These are phyloP conservation scores for Nicator chloris DNA, from an alignment of 2,113 vertebrate genomes.

Conservation along the genomic window DNA sequence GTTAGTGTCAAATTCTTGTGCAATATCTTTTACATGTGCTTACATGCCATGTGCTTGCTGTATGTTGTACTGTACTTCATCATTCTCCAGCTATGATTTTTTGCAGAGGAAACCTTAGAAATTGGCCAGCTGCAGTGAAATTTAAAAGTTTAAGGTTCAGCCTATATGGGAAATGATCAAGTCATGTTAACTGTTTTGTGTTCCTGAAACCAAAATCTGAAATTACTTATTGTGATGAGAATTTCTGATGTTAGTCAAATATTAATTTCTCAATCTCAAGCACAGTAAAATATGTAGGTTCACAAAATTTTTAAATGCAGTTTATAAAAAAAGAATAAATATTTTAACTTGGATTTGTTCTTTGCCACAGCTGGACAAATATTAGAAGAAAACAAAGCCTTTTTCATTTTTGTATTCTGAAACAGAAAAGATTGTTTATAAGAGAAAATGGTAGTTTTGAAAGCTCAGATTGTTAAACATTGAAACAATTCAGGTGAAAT, in stretches of 20 bases:
- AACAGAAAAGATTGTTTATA: background rate
- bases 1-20: constrained; percentile 19
- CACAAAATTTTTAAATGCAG: background rate
- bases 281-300: background rate
- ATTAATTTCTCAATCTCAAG: background rate
- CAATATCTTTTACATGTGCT: constrained; percentile 21
- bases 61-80: background rate
- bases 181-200: background rate
- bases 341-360: background rate
- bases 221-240: background rate
- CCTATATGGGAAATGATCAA: background rate
- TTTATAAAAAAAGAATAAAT: background rate
- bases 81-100: background rate
- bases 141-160: background rate
- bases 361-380: background rate
- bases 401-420: background rate
- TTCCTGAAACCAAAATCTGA: background rate
- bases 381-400: background rate
- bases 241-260: background rate
- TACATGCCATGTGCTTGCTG: background rate
- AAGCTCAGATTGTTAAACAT: background rate
- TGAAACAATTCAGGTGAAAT: background rate
- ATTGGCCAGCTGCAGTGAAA: background rate
- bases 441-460: background rate
- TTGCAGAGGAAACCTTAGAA: background rate